Conservation (phyloP, 1,140 invertebrate genomes). For the Eriosoma lanigerum region DNA sequence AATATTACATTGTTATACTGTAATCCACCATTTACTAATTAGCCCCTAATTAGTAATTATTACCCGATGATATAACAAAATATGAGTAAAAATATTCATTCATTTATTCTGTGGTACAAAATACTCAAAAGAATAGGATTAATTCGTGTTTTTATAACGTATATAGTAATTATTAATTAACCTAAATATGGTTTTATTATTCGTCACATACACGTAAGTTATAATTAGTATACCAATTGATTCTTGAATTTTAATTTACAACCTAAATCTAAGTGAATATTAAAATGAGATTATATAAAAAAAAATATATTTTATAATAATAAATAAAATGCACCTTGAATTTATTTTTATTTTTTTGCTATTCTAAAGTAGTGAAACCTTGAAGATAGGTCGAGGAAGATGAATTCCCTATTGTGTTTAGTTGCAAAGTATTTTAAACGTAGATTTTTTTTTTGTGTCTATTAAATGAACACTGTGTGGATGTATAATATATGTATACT, state of each 20-base stretch:
- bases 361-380: conserved; percentile 26
- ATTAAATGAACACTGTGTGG: conserved; percentile 37
- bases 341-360: not conserved
- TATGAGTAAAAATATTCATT: no score
- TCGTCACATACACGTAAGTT: no score
- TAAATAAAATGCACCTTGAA: conserved; percentile 37
- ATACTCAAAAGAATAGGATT: no score
- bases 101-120: no score
- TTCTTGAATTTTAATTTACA: not conserved
- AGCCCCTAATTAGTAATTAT: no score
- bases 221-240: not conserved
- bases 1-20: no score
- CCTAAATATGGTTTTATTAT: no score
- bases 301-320: not conserved
- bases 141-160: no score
- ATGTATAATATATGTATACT: conserved; percentile 20
- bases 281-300: conserved; percentile 14
- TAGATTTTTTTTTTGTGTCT: conserved; percentile 36
- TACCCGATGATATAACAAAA: no score
- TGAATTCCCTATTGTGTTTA: conserved; percentile 44
- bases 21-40: no score
- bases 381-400: conserved; percentile 41
- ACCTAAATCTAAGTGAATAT: conserved; percentile 9
- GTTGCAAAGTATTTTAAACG: conserved; percentile 47
- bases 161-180: no score